Conservation (phyloP, 1,140 invertebrate species). For the Phymastichus coffea region DNA sequence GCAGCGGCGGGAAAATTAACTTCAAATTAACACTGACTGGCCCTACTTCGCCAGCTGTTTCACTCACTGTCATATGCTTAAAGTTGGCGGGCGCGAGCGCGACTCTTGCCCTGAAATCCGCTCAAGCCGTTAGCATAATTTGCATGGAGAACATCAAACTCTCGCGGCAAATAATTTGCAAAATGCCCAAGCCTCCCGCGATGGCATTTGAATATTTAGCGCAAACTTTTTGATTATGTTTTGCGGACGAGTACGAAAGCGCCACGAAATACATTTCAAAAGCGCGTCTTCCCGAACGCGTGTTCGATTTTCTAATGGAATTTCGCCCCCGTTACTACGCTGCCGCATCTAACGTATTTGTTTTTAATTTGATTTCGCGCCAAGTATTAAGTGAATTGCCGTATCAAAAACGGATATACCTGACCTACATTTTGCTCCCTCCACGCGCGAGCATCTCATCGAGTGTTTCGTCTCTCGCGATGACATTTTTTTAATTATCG, state of each 20-base stretch:
- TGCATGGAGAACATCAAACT: constrained; percentile 9
- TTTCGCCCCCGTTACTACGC: too few relatives aligned
- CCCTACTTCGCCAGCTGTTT: constrained; percentile 3
- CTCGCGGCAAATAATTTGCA: constrained; percentile 8
- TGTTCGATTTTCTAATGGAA: too few relatives aligned
- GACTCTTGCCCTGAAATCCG: constrained; percentile 8
- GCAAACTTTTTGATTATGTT: constrained; percentile 17
- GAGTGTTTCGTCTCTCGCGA: too few relatives aligned
- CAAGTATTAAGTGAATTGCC: too few relatives aligned
- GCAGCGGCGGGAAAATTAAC: constrained; percentile 12
- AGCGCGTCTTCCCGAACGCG: too few relatives aligned
- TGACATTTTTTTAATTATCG: too few relatives aligned
- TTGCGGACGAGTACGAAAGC: neutral
- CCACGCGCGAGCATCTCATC: too few relatives aligned
- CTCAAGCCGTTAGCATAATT: constrained; percentile 20
- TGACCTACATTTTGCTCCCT: too few relatives aligned
- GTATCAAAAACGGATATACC: too few relatives aligned
- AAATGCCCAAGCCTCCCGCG: neutral
- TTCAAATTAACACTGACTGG: constrained; percentile 20
- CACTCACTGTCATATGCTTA: neutral
- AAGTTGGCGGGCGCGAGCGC: neutral
- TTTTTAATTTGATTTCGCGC: too few relatives aligned
- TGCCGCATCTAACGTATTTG: neutral
- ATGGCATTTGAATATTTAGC: constrained; percentile 10
- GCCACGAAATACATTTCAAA: constrained; percentile 6